phyloP scores from a whole-genome alignment of 1,140 invertebrate genomes.

The Phocides pigmalion region DNA sequence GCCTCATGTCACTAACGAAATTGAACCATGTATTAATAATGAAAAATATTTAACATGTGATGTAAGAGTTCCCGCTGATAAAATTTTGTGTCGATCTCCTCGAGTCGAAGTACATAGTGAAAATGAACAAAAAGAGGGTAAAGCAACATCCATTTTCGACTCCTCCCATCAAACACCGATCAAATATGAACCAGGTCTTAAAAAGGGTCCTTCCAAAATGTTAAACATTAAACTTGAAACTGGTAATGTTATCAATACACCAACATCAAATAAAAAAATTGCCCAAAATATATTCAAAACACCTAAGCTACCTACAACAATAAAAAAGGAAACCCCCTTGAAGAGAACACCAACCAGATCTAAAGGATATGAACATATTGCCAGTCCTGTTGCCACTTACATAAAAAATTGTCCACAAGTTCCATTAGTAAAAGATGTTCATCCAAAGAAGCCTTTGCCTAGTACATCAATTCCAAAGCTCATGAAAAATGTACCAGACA shows the following conservation, averaged over 20 bases:
- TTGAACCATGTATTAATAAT: slow-evolving; percentile 10
- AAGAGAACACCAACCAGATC: slow-evolving; percentile 50
- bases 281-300: slow-evolving; percentile 51
- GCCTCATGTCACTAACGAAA: background rate
- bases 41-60: slow-evolving; percentile 3
- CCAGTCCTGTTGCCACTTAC: slow-evolving; percentile 65
- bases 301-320: slow-evolving; percentile 45
- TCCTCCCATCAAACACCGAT: background rate
- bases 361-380: slow-evolving; percentile 60
- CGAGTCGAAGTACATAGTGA: background rate
- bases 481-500: slow-evolving; percentile 28
- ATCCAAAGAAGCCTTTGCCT: slow-evolving; percentile 56
- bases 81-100: background rate
- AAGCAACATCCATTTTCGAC: background rate
- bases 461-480: slow-evolving; percentile 54
- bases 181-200: background rate
- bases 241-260: slow-evolving; percentile 36
- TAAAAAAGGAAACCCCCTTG: slow-evolving; percentile 47
- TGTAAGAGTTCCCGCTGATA: background rate
- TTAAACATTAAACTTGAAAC: background rate
- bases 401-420: slow-evolving; percentile 63
- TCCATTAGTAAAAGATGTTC: slow-evolving; percentile 61
- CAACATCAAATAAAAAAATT: slow-evolving; percentile 37
- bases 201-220: background rate
- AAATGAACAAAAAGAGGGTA: background rate